Evolutionary conservation across 1,140 invertebrate genomes (phyloP).

Genomic region (Xylocopa sonorina): DNA sequence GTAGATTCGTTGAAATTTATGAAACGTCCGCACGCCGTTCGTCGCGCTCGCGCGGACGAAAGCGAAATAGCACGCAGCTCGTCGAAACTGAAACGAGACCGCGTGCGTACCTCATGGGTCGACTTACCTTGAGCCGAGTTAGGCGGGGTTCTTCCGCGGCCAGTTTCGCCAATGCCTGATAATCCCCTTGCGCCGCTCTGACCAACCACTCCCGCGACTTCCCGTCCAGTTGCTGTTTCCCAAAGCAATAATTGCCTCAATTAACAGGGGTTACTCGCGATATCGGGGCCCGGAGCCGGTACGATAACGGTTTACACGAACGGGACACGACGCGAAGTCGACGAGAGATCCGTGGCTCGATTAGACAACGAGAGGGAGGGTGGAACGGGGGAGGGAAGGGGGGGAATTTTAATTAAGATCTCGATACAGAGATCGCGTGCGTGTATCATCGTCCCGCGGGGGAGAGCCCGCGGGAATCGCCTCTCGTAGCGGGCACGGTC

Average conservation of each 20-base stretch:
- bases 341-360: slow-evolving; percentile 14
- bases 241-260: slow-evolving; percentile 59
- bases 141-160: slow-evolving; percentile 91
- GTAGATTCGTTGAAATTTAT: not conserved
- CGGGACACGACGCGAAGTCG: not conserved
- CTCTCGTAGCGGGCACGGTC: not conserved
- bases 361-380: too few species aligned
- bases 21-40: too few species aligned
- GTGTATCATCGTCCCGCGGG: slow-evolving; percentile 53
- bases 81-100: too few species aligned
- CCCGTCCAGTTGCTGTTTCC: slow-evolving; percentile 82
- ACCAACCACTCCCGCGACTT: slow-evolving; percentile 93
- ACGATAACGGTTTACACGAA: slow-evolving; percentile 3
- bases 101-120: too few species aligned
- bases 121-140: slow-evolving; percentile 89
- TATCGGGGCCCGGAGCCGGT: slow-evolving; percentile 38
- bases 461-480: slow-evolving; percentile 34
- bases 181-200: slow-evolving; percentile 90
- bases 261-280: slow-evolving; percentile 56
- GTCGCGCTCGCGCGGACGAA: too few species aligned
- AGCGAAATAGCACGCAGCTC: too few species aligned
- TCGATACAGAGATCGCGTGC: slow-evolving; percentile 46
- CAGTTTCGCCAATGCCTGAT: slow-evolving; percentile 91
- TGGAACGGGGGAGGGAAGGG: too few species aligned
- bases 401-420: slow-evolving; percentile 67